Percentiles rank a stretch among this genome's conserved stretches.
phyloP scores from a whole-genome alignment of 1,140 invertebrate species.

The Amphibalanus amphitrite region DNA sequence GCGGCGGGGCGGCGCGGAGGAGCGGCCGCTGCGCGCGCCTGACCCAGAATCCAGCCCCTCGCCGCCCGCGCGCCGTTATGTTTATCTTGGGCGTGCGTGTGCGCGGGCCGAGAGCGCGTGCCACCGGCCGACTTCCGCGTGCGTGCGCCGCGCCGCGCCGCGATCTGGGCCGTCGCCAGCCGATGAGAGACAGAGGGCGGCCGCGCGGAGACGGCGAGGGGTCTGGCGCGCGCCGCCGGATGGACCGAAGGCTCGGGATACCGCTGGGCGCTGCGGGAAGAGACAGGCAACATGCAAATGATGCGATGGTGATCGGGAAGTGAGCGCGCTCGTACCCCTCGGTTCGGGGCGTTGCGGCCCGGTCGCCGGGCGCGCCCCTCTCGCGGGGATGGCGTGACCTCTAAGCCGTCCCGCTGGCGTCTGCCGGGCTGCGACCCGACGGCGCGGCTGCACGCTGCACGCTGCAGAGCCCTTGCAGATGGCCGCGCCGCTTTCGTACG shows the following conservation, averaged over 20 bases:
- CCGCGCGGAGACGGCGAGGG: not conserved
- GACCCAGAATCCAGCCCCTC: not conserved
- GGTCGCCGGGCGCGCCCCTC: too few relatives aligned
- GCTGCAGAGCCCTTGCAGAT: not conserved
- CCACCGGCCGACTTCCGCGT: not conserved
- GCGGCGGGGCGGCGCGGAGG: too few relatives aligned
- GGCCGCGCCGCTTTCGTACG: not conserved
- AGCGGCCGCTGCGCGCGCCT: not conserved
- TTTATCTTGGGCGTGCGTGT: constrained; percentile 1
- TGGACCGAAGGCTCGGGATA: too few relatives aligned
- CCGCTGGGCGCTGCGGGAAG: too few relatives aligned
- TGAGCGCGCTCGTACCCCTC: too few relatives aligned
- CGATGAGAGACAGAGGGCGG: not conserved
- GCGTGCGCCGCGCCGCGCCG: not conserved
- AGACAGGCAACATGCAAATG: too few relatives aligned
- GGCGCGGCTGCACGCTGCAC: not conserved
- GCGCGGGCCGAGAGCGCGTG: too few relatives aligned
- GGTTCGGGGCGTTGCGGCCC: too few relatives aligned
- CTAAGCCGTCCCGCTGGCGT: not conserved
- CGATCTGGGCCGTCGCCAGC: too few relatives aligned
- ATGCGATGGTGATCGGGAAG: too few relatives aligned
- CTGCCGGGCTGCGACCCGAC: too few relatives aligned
- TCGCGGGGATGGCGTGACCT: not conserved
- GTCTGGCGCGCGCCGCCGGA: too few relatives aligned
- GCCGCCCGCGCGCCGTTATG: not conserved